Base-by-base conservation (phyloP, 1,140 invertebrate species). In the Caligus rogercresseyi region DNA sequence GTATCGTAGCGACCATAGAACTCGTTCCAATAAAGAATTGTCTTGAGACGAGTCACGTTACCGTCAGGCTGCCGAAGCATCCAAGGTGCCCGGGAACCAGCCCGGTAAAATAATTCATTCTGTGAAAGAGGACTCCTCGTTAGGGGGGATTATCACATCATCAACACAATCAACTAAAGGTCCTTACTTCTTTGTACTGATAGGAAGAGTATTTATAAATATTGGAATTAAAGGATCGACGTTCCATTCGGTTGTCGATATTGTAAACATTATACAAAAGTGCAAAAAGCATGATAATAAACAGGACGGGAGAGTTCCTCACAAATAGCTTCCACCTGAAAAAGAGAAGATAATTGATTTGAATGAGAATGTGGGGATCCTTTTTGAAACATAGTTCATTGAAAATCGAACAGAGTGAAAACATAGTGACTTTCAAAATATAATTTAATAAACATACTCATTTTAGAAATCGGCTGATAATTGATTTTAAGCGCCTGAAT, bases 11-110 rank as follows among this genome's bases (percentile, higher is more conserved):
- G 57, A 43, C 57, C 57, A 19, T 60, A 60, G 24, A 60, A 60
- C 24, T 60, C 57, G 24, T 60, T 60, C 57, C 57, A 60, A 43
- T 60, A 60, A n/a, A 60, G 26, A 60, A 60, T 60, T 21, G 57
- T 60, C 24, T 60, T 60, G 16, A 60, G 24, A 14, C 26, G 4
- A 2, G 57, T 60, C 14, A 16, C 43, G 57, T 60, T 60, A 18
- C 25, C 25, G 7, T 31, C 57, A 25, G 31, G 31, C n/a, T 43
- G 7, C n/a, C 31, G 31, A 43, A 43, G 31, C 7, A 43, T 7
- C 31, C 31, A 43, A n/a, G 31, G 31, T 43, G 31, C 31, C n/a
- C n/a, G 7, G 31, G 31, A 43, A n/a, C 31, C 31, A n/a, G n/a
- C n/a, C n/a, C 31, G 31, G n/a, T 43, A 43, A 7, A 43, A 11